These are phyloP conservation scores for Acipenser ruthenus DNA, from an alignment of 2,797 vertebrate genomes.

Conservation along the genomic window DNA sequence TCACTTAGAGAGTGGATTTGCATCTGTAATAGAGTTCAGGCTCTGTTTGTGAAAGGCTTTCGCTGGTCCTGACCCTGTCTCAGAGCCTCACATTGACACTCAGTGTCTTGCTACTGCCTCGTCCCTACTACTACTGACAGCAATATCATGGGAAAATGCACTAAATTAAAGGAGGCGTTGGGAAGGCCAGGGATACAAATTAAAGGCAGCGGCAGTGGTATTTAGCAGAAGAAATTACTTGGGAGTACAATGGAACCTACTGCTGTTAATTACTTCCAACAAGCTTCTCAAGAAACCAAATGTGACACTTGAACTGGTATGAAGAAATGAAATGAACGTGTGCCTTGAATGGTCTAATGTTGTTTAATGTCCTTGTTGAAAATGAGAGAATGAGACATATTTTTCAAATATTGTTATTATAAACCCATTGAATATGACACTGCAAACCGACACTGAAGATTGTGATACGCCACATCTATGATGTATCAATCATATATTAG, in stretches of 20 bases:
- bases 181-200: constrained; percentile 59
- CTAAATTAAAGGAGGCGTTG: constrained; percentile 57
- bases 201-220: constrained; percentile 75
- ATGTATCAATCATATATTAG: no score
- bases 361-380: no score
- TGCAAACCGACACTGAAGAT: no score
- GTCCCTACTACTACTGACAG: constrained; percentile 46
- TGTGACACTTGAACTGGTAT: constrained; percentile 62
- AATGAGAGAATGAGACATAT: no score
- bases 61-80: constrained; percentile 68
- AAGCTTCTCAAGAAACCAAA: constrained; percentile 59
- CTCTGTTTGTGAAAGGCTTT: constrained; percentile 81
- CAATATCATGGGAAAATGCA: constrained; percentile 78
- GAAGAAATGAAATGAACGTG: constrained; percentile 44
- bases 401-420: no score
- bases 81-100: constrained; percentile 62
- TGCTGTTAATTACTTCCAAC: constrained; percentile 81
- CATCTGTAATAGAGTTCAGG: constrained; percentile 85
- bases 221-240: constrained; percentile 84
- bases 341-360: neutral
- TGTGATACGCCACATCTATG: no score
- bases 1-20: constrained; percentile 85
- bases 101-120: constrained; percentile 46
- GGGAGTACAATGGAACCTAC: constrained; percentile 71
- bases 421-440: no score